Conservation (phyloP, 1,140 invertebrate genomes). For the Diprion similis region DNA sequence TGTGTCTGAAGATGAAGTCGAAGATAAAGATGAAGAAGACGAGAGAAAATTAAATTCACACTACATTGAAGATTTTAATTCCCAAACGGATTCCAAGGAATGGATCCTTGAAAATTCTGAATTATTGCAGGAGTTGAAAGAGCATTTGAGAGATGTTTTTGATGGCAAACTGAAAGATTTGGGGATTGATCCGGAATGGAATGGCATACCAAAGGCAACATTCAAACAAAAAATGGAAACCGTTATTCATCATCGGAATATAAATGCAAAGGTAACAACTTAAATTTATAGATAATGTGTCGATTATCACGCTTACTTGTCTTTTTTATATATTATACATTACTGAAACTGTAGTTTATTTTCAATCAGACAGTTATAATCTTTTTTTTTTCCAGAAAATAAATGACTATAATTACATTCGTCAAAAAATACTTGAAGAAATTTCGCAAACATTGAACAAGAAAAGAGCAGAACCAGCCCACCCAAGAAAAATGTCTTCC, state of each 20-base stretch:
- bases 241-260: constrained; percentile 61
- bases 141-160: constrained; percentile 41
- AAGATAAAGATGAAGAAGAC: constrained; percentile 1
- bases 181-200: constrained; percentile 66
- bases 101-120: background rate
- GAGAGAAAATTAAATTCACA: background rate
- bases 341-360: constrained; percentile 17
- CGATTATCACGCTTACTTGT: background rate
- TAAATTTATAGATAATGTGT: constrained; percentile 8
- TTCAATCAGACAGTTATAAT: background rate
- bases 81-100: background rate
- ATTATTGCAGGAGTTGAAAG: constrained; percentile 31
- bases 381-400: constrained; percentile 56
- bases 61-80: background rate
- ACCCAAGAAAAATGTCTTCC: constrained; percentile 45
- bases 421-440: constrained; percentile 60
- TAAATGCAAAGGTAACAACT: constrained; percentile 59
- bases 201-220: constrained; percentile 57
- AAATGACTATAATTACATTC: constrained; percentile 58
- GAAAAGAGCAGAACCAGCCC: constrained; percentile 31
- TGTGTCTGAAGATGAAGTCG: constrained; percentile 18
- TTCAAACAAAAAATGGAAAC: constrained; percentile 62
- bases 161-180: constrained; percentile 57
- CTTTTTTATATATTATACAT: constrained; percentile 20
- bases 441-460: constrained; percentile 53